Evolutionary conservation across 2,797 vertebrate species (phyloP), one percentile per base, ranked within the genome.

Genomic region (Rhinophrynus dorsalis): DNA sequence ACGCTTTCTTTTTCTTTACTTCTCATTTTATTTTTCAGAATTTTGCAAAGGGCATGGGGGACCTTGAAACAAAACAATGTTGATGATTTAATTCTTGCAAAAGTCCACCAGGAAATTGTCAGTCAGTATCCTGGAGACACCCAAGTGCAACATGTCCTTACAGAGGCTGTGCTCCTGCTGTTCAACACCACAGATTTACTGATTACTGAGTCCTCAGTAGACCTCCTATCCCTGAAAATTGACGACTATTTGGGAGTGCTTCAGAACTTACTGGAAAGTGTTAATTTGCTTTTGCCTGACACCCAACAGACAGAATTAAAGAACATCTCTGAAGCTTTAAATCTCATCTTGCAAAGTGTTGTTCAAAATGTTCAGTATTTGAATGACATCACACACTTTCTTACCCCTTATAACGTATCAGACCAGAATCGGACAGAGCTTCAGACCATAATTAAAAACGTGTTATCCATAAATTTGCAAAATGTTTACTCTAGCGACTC

Each of bases 11-110:
- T 15, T 38, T 38, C 37, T 44, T 44, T 6, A 42, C 38, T 29
- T 20, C n/a, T 58, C 47, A 9, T 64, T 27, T 58, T 1, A 15
- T 24, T 30, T 57, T 72, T 66, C 55, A 73, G 70, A 32, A 32
- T 60, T 18, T 18, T 67, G 11, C 59, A 57, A 24, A 18, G 9
- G 18, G 12, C 27, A 4, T 65, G 68, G 68, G 29, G 17, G 3
- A 8, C 51, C 13, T 18, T 65, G 2, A 72, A 65, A 26, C 52
- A 58, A 30, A 40, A 23, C 21, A 10, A 5, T 20, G 12, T 66
- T 60, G 37, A 59, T 26, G 35, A 60, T 10, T 12, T 66, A 5
- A 32, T 66, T 3, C 15, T 66, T 33, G n/a, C 45, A n/a, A 50
- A 33, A 5, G 18, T 72, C n/a, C 30, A 52, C 2, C 44, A 72